A percentile compares a stretch with the other conserved stretches of the same genome.
Evolutionary conservation across 1,140 invertebrate species (phyloP).

Genomic region (Mya arenaria): DNA sequence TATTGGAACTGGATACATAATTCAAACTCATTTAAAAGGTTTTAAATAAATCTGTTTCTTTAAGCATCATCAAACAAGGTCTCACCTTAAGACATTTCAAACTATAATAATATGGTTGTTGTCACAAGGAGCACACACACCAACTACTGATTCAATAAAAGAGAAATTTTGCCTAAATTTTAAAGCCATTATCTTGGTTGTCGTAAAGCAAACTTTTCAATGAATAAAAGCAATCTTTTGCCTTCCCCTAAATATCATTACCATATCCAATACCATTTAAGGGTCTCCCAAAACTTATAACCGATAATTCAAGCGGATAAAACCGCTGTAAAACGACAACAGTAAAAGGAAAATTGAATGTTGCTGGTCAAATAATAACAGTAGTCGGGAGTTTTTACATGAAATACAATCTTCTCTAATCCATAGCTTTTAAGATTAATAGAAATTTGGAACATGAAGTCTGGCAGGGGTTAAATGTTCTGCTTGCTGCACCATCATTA

Average conservation of each 20-base stretch:
- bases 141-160: constrained; percentile 48
- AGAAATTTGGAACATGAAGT: constrained; percentile 50
- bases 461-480: constrained; percentile 45
- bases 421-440: constrained; percentile 55
- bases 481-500: neutral
- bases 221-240: constrained; percentile 33
- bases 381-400: constrained; percentile 45
- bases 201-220: constrained; percentile 37
- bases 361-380: constrained; percentile 49
- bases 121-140: constrained; percentile 5
- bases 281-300: constrained; percentile 41
- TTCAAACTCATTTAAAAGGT: too few species aligned
- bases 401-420: constrained; percentile 49
- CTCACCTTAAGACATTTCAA: constrained; percentile 19
- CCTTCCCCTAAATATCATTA: constrained; percentile 42
- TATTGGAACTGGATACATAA: too few species aligned
- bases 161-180: too few species aligned
- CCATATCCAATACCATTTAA: constrained; percentile 49
- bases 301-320: constrained; percentile 51
- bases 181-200: constrained; percentile 40
- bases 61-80: too few species aligned
- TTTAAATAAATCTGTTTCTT: too few species aligned
- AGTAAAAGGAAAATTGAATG: constrained; percentile 56
- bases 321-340: constrained; percentile 47
- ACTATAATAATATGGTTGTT: constrained; percentile 31